Percentiles rank a stretch among this genome's conserved stretches.
phyloP scores from a whole-genome alignment of 37 sponge, comb jelly and placozoan species.

The Hormiphora californensis region DNA sequence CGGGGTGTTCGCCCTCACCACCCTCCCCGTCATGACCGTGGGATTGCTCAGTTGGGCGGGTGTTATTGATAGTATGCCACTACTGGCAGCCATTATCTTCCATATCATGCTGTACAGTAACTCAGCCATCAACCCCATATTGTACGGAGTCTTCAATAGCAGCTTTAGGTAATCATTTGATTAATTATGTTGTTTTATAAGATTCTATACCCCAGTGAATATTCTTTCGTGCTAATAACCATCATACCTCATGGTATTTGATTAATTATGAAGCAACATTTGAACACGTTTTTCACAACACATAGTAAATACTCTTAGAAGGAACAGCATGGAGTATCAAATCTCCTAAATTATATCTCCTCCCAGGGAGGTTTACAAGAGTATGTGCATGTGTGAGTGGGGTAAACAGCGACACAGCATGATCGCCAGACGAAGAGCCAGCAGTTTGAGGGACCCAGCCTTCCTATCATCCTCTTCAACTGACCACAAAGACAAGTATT shows the following conservation, averaged over 20 bases:
- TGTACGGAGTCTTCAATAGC: constrained; percentile 3
- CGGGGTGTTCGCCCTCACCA: not conserved
- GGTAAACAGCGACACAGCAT: not conserved
- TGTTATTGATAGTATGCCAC: constrained; percentile 9
- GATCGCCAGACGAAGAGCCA: constrained; percentile 24
- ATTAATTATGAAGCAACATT: too few species aligned
- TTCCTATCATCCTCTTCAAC: too few species aligned
- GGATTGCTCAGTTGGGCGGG: not conserved
- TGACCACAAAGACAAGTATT: too few species aligned
- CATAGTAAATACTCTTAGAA: not conserved
- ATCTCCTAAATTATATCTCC: too few species aligned
- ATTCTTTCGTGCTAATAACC: not conserved
- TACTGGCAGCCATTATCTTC: not conserved
- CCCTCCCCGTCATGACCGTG: constrained; percentile 17
- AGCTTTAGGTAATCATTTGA: not conserved
- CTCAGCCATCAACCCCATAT: constrained; percentile 13
- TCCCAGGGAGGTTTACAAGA: not conserved
- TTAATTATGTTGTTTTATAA: not conserved
- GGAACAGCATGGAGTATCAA: not conserved
- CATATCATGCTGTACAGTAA: constrained; percentile 34
- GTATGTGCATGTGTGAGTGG: constrained; percentile 8
- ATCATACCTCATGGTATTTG: too few species aligned
- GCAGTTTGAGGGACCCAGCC: constrained; percentile 30
- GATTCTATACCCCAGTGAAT: not conserved
- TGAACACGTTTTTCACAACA: too few species aligned